These are phyloP conservation scores for Chascanopsetta lugubris DNA, from an alignment of 2,113 vertebrate genomes.

Conservation along the genomic window DNA sequence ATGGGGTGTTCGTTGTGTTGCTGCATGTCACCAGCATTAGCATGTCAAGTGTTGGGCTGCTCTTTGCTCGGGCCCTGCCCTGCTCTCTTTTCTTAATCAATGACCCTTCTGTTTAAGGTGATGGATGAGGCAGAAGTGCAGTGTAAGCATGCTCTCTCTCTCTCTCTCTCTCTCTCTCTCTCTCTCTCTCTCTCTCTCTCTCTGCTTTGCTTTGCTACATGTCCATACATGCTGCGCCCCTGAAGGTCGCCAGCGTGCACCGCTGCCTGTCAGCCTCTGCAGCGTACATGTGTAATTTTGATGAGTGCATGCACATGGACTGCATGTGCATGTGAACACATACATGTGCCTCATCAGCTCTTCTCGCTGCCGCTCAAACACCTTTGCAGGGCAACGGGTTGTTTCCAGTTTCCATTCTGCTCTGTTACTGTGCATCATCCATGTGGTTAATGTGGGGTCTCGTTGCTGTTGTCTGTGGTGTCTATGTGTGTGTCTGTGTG, in stretches of 20 bases:
- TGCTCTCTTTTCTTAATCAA: slow-evolving; percentile 65
- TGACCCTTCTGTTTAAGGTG: slow-evolving; percentile 76
- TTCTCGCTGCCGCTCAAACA: slow-evolving; percentile 21
- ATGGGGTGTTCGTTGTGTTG: slow-evolving; percentile 39
- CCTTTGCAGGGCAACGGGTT: slow-evolving; percentile 19
- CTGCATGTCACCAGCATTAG: slow-evolving; percentile 38
- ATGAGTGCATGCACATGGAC: slow-evolving; percentile 1
- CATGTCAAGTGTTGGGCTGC: slow-evolving; percentile 19
- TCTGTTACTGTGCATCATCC: slow-evolving; percentile 47
- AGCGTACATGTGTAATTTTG: slow-evolving; percentile 36
- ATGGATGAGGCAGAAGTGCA: slow-evolving; percentile 73
- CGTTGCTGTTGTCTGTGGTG: slow-evolving; percentile 70
- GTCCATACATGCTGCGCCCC: slow-evolving; percentile 39
- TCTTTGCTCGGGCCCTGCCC: slow-evolving; percentile 40
- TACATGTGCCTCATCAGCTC: slow-evolving; percentile 22
- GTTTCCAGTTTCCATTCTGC: slow-evolving; percentile 37
- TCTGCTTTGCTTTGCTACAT: slow-evolving; percentile 38
- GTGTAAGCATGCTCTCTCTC: slow-evolving; percentile 63
- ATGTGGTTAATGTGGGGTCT: slow-evolving; percentile 62
- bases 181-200: slow-evolving; percentile 24
- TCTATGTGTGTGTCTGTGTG: slow-evolving; percentile 77
- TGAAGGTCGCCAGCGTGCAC: slow-evolving; percentile 67
- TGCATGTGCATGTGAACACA: not conserved
- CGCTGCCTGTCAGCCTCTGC: slow-evolving; percentile 31
- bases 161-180: slow-evolving; percentile 34